These are phyloP conservation scores for Actinopyga echinites DNA, from an alignment of 53 echinoderm and acorn worm genomes.

Conservation along the genomic window DNA sequence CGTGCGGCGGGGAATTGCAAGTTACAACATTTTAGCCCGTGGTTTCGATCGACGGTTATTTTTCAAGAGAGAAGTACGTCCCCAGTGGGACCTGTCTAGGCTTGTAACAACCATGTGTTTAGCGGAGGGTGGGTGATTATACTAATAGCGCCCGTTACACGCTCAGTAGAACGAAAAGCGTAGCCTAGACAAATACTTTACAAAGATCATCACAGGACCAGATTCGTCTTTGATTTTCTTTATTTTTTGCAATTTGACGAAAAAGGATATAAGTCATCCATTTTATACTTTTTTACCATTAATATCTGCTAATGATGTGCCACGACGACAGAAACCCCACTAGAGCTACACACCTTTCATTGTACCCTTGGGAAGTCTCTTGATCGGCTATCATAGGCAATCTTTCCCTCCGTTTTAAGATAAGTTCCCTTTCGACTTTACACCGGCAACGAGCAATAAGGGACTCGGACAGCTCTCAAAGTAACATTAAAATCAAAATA, in stretches of 20 bases:
- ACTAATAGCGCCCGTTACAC: constrained; percentile 37
- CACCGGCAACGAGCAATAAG: constrained; percentile 22
- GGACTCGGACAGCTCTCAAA: constrained; percentile 7
- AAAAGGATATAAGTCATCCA: no score
- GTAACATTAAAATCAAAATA: constrained; percentile 18
- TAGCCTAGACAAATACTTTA: constrained; percentile 8
- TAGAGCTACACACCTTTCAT: constrained; percentile 29
- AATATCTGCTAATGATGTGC: constrained; percentile 24
- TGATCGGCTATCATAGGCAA: constrained; percentile 11
- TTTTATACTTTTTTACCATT: not conserved
- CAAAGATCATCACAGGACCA: not conserved
- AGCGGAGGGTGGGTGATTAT: constrained; percentile 10
- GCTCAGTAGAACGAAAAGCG: constrained; percentile 7
- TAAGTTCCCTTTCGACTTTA: not conserved
- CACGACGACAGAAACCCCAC: not conserved
- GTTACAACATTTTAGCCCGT: no score
- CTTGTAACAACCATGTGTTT: no score
- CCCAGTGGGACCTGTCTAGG: no score
- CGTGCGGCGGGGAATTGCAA: no score
- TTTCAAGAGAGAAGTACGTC: no score
- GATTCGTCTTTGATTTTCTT: no score
- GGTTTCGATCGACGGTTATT: no score
- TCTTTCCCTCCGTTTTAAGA: constrained; percentile 1
- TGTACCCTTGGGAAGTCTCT: constrained; percentile 18
- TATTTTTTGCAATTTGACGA: no score